Conservation (phyloP, 2,888 invertebrate genomes). For the Serripes groenlandicus region DNA sequence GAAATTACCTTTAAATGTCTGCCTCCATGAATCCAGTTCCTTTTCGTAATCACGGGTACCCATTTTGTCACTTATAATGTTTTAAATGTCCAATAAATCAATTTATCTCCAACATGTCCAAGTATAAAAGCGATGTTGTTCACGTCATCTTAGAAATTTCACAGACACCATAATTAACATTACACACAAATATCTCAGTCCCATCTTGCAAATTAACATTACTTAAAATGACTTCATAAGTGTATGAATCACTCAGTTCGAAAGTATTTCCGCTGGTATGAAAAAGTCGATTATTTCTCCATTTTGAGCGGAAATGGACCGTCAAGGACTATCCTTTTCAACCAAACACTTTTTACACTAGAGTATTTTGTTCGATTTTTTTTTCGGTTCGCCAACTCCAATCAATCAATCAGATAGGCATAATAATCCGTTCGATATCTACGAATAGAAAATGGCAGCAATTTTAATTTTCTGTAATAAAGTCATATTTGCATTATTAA, state of each 20-base stretch:
- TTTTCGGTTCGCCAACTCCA: no score
- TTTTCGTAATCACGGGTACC: background rate
- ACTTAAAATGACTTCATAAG: background rate
- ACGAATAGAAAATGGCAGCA: no score
- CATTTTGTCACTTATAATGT: background rate
- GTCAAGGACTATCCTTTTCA: background rate
- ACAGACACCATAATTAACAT: background rate
- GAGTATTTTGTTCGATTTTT: no score
- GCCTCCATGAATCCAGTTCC: constrained; percentile 24
- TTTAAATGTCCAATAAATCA: background rate
- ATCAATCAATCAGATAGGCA: no score
- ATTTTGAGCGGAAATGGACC: constrained; percentile 16
- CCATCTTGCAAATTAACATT: background rate
- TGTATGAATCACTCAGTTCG: background rate
- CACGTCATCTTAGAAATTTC: background rate
- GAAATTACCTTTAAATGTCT: constrained; percentile 39
- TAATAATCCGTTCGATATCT: no score
- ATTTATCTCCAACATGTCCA: background rate
- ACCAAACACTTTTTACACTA: background rate
- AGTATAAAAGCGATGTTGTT: background rate
- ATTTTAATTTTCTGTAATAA: no score
- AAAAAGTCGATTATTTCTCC: background rate
- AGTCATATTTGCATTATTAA: no score
- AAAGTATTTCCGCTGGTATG: constrained; percentile 11
- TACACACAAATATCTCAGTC: no score